Base-by-base conservation (phyloP, 2,113 vertebrate genomes). In the Mormyrus iriodes region DNA sequence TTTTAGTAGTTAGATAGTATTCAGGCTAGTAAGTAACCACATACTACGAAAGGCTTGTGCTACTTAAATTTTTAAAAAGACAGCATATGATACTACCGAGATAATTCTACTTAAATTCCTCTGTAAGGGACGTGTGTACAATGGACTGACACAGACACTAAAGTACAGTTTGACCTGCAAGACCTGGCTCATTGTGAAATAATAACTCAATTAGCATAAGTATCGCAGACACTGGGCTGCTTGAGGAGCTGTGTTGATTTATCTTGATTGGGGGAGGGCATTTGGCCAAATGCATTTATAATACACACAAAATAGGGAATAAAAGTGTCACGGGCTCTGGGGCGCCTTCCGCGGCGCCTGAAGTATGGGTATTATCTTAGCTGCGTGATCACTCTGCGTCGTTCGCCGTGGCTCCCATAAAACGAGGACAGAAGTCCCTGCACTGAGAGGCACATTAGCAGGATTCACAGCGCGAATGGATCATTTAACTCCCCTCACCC, bases 201-300 rank as follows among this genome's bases (percentile, higher is more conserved):
- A 85, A 85, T 83, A 51, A 86, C 51, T 86, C 51, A 13, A 51
- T 85, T 85, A 85, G 44, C n/a, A 51, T 85, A 85, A 48, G 83
- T 48, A 27, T 51, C 51, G 35, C 17, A 48, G n/a, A 53, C 27
- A 48, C 31, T 53, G 51, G 85, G 31, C 39, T 15, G 85, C 85
- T 86, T 86, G 49, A 86, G 85, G 51, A 86, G 27, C 51, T 55
- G n/a, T 86, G 51, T 39, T 86, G 48, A 86, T 86, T 86, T 86
- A n/a, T 86, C 51, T 86, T 86, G 83, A 85, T 52, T 53, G 15
- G 51, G 82, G 44, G 82, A 84, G 42, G 82, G 82, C 39, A 44
- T 48, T 84, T 84, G 82, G 82, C 82, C 44, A n/a, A 84, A 84
- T 84, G 24, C 85, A 52, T 52, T 86, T 53, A 39, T 53, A 35